These are phyloP conservation scores for Battus philenor DNA, from an alignment of 1,140 invertebrate genomes.

Conservation along the genomic window DNA sequence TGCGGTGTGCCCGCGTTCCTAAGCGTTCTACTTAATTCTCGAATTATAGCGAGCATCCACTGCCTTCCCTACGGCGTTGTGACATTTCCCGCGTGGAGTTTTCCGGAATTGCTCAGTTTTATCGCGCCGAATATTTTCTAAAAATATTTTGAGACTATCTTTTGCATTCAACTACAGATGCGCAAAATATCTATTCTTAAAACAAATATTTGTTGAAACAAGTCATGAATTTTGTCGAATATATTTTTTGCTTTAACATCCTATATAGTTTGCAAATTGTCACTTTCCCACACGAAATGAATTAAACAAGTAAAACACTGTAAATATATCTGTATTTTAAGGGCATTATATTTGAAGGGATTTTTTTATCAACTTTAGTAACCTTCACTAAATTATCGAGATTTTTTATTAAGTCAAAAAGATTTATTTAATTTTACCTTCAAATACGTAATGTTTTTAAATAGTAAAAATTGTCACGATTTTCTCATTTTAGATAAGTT, in stretches of 20 bases:
- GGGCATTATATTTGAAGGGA: not conserved
- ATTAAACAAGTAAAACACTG: too few species aligned
- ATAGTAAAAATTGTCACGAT: not conserved
- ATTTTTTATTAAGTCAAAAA: not conserved
- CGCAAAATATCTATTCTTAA: too few species aligned
- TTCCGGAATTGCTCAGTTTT: too few species aligned
- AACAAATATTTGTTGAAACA: too few species aligned
- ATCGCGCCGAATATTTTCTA: too few species aligned
- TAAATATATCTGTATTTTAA: not conserved
- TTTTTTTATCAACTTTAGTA: not conserved
- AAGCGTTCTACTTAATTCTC: constrained; percentile 13
- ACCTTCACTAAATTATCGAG: not conserved
- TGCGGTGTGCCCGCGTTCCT: constrained; percentile 6
- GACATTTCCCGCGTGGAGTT: constrained; percentile 1
- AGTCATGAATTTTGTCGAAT: too few species aligned
- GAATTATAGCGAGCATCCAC: constrained; percentile 3
- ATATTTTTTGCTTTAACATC: too few species aligned
- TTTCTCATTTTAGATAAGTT: not conserved
- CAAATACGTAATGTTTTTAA: not conserved
- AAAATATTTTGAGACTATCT: not conserved
- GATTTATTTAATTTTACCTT: not conserved
- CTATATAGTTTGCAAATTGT: too few species aligned
- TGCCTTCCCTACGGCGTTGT: not conserved
- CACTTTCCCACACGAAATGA: too few species aligned
- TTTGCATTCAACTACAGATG: too few species aligned